Percentiles rank a stretch among this genome's conserved stretches.
Evolutionary conservation across 2,113 vertebrate genomes (phyloP).

Genomic region (Bostrychus sinensis): DNA sequence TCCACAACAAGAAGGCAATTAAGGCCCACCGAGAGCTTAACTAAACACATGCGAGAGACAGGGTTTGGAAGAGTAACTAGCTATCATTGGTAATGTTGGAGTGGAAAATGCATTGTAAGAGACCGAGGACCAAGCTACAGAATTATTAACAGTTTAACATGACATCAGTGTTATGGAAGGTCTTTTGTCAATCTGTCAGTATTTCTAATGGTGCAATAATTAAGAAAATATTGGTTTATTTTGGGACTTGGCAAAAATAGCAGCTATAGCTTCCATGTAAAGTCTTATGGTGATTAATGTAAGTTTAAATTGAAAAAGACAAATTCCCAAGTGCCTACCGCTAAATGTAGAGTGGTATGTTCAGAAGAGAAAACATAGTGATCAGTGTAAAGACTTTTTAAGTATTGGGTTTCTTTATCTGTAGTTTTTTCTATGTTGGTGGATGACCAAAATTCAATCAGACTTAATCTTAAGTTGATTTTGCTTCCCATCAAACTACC

Average conservation of each 20-base stretch:
- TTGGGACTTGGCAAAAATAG: background rate
- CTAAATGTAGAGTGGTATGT: too few relatives aligned
- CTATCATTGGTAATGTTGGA: conserved; percentile 7
- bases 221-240: background rate
- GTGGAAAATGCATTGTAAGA: conserved; percentile 27
- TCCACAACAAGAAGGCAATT: conserved; percentile 71
- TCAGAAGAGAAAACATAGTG: too few relatives aligned
- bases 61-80: conserved; percentile 44
- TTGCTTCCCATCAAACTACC: too few relatives aligned
- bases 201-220: background rate
- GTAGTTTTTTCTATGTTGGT: too few relatives aligned
- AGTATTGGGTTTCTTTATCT: too few relatives aligned
- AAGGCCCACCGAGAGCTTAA: conserved; percentile 60
- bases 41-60: conserved; percentile 58
- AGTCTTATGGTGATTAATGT: background rate
- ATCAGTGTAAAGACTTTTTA: too few relatives aligned
- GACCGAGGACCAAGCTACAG: background rate
- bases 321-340: background rate
- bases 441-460: too few relatives aligned
- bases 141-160: background rate
- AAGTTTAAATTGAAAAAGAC: background rate
- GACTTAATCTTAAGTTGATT: too few relatives aligned
- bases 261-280: background rate
- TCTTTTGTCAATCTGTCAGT: conserved; percentile 1
- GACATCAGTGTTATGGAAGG: background rate